These are phyloP conservation scores for Tholera decimalis DNA, from an alignment of 2,888 invertebrate species.

Conservation along the genomic window DNA sequence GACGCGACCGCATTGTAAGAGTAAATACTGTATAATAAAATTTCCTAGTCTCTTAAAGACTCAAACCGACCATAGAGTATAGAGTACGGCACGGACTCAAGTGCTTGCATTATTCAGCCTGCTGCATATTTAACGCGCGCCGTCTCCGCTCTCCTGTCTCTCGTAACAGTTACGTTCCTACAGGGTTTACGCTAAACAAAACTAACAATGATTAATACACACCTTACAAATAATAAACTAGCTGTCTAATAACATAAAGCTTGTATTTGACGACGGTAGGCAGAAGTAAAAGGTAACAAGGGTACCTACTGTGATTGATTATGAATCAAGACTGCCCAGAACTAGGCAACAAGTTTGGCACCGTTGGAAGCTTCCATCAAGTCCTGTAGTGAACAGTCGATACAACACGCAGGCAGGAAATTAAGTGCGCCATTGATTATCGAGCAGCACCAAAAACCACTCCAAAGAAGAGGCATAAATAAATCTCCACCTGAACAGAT, in stretches of 20 bases:
- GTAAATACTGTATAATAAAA: slow-evolving; percentile 63
- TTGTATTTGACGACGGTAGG: neutral
- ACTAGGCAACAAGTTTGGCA: too few relatives aligned
- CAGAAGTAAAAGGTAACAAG: neutral
- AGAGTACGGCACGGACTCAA: slow-evolving; percentile 52
- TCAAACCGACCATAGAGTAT: slow-evolving; percentile 50
- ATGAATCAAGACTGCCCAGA: too few relatives aligned
- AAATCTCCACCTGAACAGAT: too few relatives aligned
- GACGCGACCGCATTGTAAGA: too few relatives aligned
- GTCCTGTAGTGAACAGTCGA: too few relatives aligned
- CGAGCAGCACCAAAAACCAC: too few relatives aligned
- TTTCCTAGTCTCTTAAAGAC: slow-evolving; percentile 55
- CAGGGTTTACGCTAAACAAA: slow-evolving; percentile 36
- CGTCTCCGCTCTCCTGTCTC: slow-evolving; percentile 55
- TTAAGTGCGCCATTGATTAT: too few relatives aligned
- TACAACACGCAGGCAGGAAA: too few relatives aligned
- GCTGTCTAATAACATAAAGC: neutral
- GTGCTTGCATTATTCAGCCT: slow-evolving; percentile 78
- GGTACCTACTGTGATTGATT: neutral
- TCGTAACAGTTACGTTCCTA: slow-evolving; percentile 47
- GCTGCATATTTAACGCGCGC: slow-evolving; percentile 76
- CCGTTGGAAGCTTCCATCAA: too few relatives aligned
- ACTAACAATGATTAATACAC: slow-evolving; percentile 38
- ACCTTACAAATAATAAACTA: slow-evolving; percentile 7
- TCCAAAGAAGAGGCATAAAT: too few relatives aligned